A percentile compares a stretch with the other conserved stretches of the same genome.
phyloP scores from a whole-genome alignment of 2,797 vertebrate genomes.

The Micromesistius poutassou region DNA sequence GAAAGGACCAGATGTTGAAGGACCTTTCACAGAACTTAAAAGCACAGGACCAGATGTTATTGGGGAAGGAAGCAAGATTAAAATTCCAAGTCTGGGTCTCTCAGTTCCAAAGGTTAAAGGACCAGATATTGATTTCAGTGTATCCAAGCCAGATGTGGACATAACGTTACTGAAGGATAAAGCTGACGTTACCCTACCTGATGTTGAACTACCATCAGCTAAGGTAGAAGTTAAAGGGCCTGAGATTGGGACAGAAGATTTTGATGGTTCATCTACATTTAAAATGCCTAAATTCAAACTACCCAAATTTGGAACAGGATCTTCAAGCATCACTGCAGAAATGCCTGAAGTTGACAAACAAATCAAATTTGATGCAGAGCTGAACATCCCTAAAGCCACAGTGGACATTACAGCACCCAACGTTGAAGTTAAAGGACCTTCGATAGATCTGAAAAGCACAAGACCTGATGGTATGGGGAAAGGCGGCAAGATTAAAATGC shows the following conservation, averaged over 20 bases:
- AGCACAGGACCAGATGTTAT: neutral
- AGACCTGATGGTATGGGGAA: no score
- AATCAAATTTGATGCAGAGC: neutral
- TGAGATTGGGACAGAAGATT: neutral
- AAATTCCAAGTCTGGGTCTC: neutral
- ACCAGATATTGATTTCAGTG: neutral
- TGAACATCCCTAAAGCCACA: neutral
- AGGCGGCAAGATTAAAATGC: no score
- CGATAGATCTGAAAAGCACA: no score
- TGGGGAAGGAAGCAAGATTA: neutral
- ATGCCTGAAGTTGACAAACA: no score
- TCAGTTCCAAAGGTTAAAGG: neutral
- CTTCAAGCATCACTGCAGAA: no score
- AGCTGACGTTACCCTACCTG: neutral
- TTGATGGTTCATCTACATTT: neutral
- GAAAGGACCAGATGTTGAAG: slow-evolving; percentile 9
- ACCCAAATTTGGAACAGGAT: no score
- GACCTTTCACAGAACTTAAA: neutral
- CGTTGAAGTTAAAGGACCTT: neutral
- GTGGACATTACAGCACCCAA: neutral
- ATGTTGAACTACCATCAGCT: neutral
- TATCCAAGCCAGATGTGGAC: neutral
- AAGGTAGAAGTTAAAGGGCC: neutral
- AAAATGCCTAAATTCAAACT: no score
- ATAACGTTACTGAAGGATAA: neutral